These are phyloP conservation scores for Sarcoramphus papa DNA, from an alignment of 2,797 vertebrate species.

Conservation along the genomic window DNA sequence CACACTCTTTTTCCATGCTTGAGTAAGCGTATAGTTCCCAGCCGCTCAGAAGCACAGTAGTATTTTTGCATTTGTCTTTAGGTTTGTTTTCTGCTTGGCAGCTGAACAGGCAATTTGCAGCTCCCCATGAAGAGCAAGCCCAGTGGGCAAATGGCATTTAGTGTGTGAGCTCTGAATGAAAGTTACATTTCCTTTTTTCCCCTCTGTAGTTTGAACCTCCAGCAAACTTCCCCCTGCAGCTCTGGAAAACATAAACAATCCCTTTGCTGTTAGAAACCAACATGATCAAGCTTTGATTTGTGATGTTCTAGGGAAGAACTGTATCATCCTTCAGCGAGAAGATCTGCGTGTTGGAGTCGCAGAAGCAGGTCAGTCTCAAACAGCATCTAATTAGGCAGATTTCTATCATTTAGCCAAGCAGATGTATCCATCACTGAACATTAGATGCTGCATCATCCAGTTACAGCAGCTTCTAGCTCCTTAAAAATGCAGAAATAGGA, in stretches of 20 bases:
- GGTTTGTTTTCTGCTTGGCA: constrained; percentile 20
- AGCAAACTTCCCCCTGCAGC: constrained; percentile 27
- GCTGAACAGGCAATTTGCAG: constrained; percentile 7
- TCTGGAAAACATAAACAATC: constrained; percentile 37
- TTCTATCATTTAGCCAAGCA: constrained; percentile 35
- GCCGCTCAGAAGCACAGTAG: background rate
- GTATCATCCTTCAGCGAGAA: background rate
- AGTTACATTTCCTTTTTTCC: background rate
- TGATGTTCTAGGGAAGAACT: constrained; percentile 17
- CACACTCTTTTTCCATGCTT: background rate
- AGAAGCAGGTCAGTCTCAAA: constrained; percentile 26
- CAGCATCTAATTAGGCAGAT: constrained; percentile 34
- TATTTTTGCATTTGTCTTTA: background rate
- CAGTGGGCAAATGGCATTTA: constrained; percentile 13
- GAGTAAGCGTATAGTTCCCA: background rate
- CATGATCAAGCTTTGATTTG: background rate
- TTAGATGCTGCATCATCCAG: background rate
- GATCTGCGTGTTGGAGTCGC: background rate
- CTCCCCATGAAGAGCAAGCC: constrained; percentile 27
- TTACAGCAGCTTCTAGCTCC: background rate
- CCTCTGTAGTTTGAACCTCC: background rate
- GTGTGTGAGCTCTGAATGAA: constrained; percentile 6
- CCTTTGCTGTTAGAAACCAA: constrained; percentile 6
- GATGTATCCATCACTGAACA: background rate
- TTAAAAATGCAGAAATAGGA: constrained; percentile 4